A percentile compares a stretch with the other conserved stretches of the same genome.
These are phyloP conservation scores for Lordiphosa collinella DNA, from an alignment of 1,140 invertebrate genomes.

Conservation along the genomic window DNA sequence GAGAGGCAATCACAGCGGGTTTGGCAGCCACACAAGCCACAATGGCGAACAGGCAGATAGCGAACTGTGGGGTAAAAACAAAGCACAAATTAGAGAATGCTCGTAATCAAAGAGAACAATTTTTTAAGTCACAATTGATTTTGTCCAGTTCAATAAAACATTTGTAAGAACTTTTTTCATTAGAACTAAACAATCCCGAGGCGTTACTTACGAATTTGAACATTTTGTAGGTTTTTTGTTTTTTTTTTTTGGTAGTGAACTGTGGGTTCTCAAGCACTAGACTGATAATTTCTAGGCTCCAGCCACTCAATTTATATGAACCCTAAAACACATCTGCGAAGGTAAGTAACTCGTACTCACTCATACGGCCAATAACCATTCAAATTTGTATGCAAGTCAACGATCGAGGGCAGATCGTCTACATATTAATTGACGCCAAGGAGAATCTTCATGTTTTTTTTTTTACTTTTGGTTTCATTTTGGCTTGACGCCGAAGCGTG, in stretches of 20 bases:
- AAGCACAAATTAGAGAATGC: neutral
- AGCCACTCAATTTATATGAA: conserved; percentile 16
- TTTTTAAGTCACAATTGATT: too few relatives aligned
- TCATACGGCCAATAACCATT: neutral
- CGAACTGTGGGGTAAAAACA: conserved; percentile 36
- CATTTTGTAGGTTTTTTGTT: conserved; percentile 54
- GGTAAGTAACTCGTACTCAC: conserved; percentile 16
- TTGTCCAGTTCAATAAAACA: too few relatives aligned
- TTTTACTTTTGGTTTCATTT: conserved; percentile 68
- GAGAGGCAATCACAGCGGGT: conserved; percentile 57
- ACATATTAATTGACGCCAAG: conserved; percentile 59
- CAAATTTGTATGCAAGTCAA: conserved; percentile 47
- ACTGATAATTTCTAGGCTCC: conserved; percentile 60
- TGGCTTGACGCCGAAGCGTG: conserved; percentile 37
- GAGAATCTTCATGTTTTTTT: conserved; percentile 57
- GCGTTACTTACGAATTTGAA: conserved; percentile 75
- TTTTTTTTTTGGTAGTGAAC: conserved; percentile 21
- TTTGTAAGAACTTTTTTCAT: too few relatives aligned
- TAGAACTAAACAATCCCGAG: too few relatives aligned
- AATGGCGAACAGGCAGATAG: conserved; percentile 74
- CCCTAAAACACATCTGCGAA: conserved; percentile 31
- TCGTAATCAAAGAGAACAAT: too few relatives aligned
- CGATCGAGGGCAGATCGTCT: conserved; percentile 16
- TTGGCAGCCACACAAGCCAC: conserved; percentile 75
- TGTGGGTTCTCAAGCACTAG: conserved; percentile 67